phyloP scores from a whole-genome alignment of 2,797 vertebrate genomes.

The Halcyon smyrnensis region DNA sequence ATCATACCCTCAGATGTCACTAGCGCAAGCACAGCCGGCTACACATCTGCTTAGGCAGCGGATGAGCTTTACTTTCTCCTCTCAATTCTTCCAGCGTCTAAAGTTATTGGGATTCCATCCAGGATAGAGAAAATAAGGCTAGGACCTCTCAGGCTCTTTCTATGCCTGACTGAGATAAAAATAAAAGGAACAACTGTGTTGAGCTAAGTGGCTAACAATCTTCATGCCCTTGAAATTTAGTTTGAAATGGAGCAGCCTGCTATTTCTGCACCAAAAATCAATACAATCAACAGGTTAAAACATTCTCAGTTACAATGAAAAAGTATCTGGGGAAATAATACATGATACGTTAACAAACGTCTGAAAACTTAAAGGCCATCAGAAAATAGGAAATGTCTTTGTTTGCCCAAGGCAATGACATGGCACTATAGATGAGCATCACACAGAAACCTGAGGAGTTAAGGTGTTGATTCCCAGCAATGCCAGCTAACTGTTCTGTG shows the following conservation, averaged over 20 bases:
- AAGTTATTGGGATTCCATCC: neutral
- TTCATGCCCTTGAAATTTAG: constrained; percentile 62
- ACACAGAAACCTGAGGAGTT: neutral
- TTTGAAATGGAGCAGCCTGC: constrained; percentile 55
- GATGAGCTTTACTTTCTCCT: neutral
- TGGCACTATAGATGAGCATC: neutral
- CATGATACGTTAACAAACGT: neutral
- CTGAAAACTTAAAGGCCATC: constrained; percentile 27
- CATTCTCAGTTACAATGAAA: constrained; percentile 53
- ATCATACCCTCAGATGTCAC: neutral
- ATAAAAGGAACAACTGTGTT: constrained; percentile 33
- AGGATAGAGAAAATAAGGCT: constrained; percentile 21
- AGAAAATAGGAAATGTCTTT: constrained; percentile 35
- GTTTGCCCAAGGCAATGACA: neutral
- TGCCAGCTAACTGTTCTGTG: neutral
- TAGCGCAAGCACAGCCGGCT: neutral
- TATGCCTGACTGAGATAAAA: constrained; percentile 26
- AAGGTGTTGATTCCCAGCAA: neutral
- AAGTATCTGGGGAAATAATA: constrained; percentile 38
- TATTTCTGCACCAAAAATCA: constrained; percentile 68
- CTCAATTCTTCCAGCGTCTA: neutral
- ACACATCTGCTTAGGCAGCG: fast-evolving
- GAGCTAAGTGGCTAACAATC: constrained; percentile 45
- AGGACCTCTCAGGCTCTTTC: constrained; percentile 4
- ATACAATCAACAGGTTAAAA: constrained; percentile 72